Conservation (phyloP, 2,888 invertebrate species). For the Vesta saturnalis region DNA sequence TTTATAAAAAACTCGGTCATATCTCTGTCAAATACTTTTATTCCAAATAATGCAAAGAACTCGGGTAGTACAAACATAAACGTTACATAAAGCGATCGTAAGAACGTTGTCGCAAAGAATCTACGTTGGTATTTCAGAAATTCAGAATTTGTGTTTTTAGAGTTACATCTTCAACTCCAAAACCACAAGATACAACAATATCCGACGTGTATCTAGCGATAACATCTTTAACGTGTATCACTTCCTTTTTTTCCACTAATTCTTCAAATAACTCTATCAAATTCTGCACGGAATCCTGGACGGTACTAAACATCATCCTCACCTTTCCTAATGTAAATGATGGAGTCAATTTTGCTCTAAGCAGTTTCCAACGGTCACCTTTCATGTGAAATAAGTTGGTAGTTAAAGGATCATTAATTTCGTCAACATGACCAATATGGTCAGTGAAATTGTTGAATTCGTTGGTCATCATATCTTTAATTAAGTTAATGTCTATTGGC, state of each 20-base stretch:
- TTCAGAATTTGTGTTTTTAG: constrained; percentile 63
- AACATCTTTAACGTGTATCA: constrained; percentile 56
- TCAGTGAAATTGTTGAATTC: too few species aligned
- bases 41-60: constrained; percentile 26
- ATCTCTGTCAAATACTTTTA: constrained; percentile 36
- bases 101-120: constrained; percentile 23
- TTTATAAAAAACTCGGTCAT: constrained; percentile 46
- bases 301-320: constrained; percentile 69
- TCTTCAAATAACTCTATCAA: constrained; percentile 16
- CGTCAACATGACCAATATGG: too few species aligned
- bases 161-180: constrained; percentile 69
- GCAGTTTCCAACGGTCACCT: constrained; percentile 70
- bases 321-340: constrained; percentile 59
- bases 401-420: constrained; percentile 53
- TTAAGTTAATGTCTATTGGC: too few species aligned
- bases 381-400: constrained; percentile 66
- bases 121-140: constrained; percentile 54
- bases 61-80: constrained; percentile 52
- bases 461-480: too few species aligned
- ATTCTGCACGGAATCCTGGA: constrained; percentile 58
- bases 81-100: neutral
- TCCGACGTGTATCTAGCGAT: too few species aligned
- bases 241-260: constrained; percentile 5
- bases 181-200: too few species aligned
- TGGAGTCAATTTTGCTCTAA: constrained; percentile 70